These are phyloP conservation scores for Gulo gulo DNA, from an alignment of 2,113 vertebrate genomes.

Conservation along the genomic window DNA sequence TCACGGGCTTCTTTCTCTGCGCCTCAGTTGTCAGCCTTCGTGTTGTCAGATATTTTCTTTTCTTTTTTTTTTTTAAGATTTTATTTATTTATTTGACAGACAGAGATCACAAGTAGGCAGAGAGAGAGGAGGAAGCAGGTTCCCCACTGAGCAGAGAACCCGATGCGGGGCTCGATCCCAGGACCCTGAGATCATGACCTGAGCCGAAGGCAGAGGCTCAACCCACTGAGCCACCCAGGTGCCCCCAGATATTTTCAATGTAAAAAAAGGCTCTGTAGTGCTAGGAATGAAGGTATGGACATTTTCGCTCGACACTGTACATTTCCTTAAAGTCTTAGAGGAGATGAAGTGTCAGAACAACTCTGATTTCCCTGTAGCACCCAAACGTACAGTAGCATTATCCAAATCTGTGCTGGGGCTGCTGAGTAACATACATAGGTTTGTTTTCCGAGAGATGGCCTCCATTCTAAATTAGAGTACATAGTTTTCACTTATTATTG, in stretches of 20 bases:
- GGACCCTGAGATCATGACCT: too few species aligned
- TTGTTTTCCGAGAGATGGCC: background rate
- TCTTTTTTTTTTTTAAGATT: too few species aligned
- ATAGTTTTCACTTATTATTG: background rate
- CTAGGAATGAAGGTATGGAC: background rate
- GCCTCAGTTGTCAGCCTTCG: background rate
- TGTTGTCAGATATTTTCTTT: background rate
- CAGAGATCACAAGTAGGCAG: too few species aligned
- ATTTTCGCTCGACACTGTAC: background rate
- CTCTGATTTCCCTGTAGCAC: background rate
- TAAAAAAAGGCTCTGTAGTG: background rate
- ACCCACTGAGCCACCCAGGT: too few species aligned
- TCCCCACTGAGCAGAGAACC: too few species aligned
- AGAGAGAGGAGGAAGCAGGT: too few species aligned
- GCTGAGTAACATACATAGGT: background rate
- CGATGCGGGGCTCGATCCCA: too few species aligned
- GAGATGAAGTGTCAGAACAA: background rate
- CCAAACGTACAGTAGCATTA: background rate
- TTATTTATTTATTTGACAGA: too few species aligned
- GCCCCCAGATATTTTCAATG: background rate
- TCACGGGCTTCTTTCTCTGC: background rate
- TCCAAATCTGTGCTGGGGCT: background rate
- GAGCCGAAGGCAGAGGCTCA: too few species aligned
- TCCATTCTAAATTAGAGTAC: slow-evolving; percentile 1
- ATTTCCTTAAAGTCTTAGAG: slow-evolving; percentile 44